A percentile compares a stretch with the other conserved stretches of the same genome.
Conservation (phyloP, 2,113 vertebrate genomes). For the Stegastes partitus region DNA sequence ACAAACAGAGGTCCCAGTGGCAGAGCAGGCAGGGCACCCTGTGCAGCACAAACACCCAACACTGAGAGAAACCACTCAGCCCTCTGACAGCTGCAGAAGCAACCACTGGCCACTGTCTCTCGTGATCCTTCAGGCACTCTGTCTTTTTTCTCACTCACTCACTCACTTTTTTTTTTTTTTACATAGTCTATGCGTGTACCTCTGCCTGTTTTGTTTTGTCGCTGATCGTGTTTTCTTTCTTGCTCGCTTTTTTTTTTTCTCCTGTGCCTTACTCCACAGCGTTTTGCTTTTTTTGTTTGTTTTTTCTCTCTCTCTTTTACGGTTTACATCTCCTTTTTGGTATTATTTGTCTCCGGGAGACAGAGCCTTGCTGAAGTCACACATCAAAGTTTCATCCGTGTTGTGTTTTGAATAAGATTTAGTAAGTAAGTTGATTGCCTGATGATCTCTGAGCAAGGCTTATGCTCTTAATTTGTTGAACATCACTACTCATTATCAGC, state of each 20-base stretch:
- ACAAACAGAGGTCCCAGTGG: slow-evolving; percentile 86
- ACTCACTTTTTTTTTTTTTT: too few relatives aligned
- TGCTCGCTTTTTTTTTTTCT: neutral
- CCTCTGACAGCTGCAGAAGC: slow-evolving; percentile 80
- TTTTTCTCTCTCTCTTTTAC: slow-evolving; percentile 2
- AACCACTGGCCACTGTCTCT: slow-evolving; percentile 72
- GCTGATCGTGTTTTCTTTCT: neutral
- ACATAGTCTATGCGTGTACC: slow-evolving; percentile 21
- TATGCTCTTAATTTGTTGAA: slow-evolving; percentile 71
- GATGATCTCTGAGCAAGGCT: slow-evolving; percentile 61
- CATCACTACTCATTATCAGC: slow-evolving; percentile 66
- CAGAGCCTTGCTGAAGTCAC: neutral
- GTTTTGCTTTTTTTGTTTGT: too few relatives aligned
- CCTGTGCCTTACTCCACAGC: neutral
- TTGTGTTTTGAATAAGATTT: slow-evolving; percentile 44
- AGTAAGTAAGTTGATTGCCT: slow-evolving; percentile 49
- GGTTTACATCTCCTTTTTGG: slow-evolving; percentile 35
- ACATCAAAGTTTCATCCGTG: slow-evolving; percentile 44
- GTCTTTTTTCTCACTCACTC: slow-evolving; percentile 56
- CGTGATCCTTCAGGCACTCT: slow-evolving; percentile 57
- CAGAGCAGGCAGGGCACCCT: slow-evolving; percentile 76
- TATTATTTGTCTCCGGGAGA: neutral
- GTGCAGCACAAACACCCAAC: slow-evolving; percentile 75
- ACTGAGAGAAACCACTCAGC: slow-evolving; percentile 83
- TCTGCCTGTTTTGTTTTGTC: slow-evolving; percentile 34